Conservation (phyloP, 2,113 vertebrate genomes). For the Microcebus griseorufus region DNA sequence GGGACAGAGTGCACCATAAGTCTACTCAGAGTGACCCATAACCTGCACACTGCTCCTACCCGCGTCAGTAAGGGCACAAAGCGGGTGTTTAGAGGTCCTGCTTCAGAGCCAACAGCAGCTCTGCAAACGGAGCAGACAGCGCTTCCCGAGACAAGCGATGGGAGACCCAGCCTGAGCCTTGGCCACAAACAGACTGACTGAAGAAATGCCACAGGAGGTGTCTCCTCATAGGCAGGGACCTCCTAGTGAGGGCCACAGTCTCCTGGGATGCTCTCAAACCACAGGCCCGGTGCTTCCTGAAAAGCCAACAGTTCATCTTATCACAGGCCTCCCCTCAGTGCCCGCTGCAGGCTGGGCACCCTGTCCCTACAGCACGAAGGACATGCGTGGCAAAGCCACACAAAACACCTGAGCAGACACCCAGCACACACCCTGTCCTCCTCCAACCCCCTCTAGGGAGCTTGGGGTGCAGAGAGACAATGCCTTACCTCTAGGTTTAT, state of each 20-base stretch:
- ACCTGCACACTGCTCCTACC: not conserved
- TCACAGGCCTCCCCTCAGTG: not conserved
- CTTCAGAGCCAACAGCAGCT: not conserved
- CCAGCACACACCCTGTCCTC: not conserved
- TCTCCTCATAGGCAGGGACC: not conserved
- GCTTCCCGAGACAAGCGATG: not conserved
- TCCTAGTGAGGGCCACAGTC: not conserved
- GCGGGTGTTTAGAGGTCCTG: not conserved
- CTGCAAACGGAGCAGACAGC: not conserved
- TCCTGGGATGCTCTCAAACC: not conserved
- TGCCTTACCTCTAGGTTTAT: not conserved
- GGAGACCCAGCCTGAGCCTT: not conserved
- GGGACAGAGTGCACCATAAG: not conserved
- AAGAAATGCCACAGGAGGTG: not conserved
- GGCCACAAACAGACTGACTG: not conserved
- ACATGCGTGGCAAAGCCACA: not conserved
- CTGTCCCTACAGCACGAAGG: not conserved
- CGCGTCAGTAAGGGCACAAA: not conserved
- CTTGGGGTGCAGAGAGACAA: not conserved
- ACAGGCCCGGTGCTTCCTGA: not conserved
- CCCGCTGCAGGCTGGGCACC: not conserved
- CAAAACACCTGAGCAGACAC: not conserved
- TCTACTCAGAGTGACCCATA: not conserved
- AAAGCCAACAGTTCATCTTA: not conserved
- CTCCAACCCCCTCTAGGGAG: accelerated